Base-by-base conservation (phyloP, 2,797 vertebrate species). In the Mallotus villosus region DNA sequence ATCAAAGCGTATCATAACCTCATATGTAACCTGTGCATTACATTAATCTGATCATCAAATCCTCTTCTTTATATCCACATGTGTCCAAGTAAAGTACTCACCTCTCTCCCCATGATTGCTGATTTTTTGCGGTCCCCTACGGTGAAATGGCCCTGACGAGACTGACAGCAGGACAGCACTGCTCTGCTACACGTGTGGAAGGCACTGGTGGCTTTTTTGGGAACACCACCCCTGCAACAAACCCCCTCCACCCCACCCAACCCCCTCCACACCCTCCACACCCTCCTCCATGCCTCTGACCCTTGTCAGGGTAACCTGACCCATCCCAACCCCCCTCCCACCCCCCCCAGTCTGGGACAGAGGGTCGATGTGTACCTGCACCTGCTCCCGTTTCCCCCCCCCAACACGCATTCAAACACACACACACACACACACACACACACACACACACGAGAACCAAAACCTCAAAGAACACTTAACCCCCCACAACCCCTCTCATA, bases 21-120 rank as follows among this genome's bases (percentile, higher is more conserved):
- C n/a, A 22, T 63, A 32, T 63, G 24, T 63, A 41, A 41, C 37
- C 37, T 41, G 37, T 41, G 7, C 37, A 41, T 41, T 1, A 11
- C 7, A 63, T 21, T 6, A 19, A 62, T 27, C 24, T 8, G 3
- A 16, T 16, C 19, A 21, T 29, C 25, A 2, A 63, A 62, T 32
- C 19, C 27, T 17, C 27, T 41, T 12, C 12, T 12, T 41, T 34
- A 5, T 34, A 6, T 34, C 34, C 34, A 34, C 34, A n/a, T n/a
- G 34, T 46, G 14, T 7, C 7, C 14, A 32, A 29, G n/a, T 22
- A 22, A 8, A 66, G 57, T 41, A 90, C 93, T 93, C 57, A 94
- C 93, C 90, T 91, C 91, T 90, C 77, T 84, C 12, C 87, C 92
- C 92, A 93, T 94, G 87, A 17, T 90, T 78, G 82, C 74, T 0